Conservation (phyloP, 2,888 invertebrate species). For the Sinohyriopsis cumingii region DNA sequence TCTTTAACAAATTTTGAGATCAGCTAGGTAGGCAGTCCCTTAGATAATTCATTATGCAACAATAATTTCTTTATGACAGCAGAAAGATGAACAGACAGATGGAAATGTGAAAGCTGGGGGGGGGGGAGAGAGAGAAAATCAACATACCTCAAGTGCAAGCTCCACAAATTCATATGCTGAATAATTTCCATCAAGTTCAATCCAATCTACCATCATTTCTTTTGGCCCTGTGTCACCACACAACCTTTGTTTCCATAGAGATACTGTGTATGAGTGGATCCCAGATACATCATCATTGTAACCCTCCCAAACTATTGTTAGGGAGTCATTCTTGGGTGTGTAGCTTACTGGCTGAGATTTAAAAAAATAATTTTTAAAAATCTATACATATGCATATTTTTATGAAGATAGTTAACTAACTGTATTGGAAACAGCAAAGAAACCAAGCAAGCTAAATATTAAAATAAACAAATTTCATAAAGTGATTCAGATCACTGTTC, state of each 20-base stretch:
- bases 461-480: too few species aligned
- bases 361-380: not conserved
- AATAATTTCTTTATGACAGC: too few species aligned
- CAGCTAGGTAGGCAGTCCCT: too few species aligned
- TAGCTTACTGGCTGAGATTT: conserved; percentile 32
- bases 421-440: too few species aligned
- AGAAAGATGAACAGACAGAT: too few species aligned
- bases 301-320: conserved; percentile 31
- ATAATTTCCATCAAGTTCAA: conserved; percentile 16
- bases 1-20: too few species aligned
- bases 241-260: conserved; percentile 22
- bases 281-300: conserved; percentile 35
- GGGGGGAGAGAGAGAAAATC: not conserved
- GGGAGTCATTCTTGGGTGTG: conserved; percentile 11
- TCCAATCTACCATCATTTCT: conserved; percentile 15
- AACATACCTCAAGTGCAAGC: conserved; percentile 19
- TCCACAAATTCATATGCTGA: conserved; percentile 28
- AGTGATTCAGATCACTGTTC: too few species aligned
- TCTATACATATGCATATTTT: too few species aligned
- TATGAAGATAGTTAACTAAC: too few species aligned
- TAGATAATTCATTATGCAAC: too few species aligned
- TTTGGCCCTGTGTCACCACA: conserved; percentile 11
- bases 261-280: conserved; percentile 21
- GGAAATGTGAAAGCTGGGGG: too few species aligned
- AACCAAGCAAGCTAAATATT: too few species aligned